Evolutionary conservation across 1,140 invertebrate species (phyloP), one percentile per base, ranked within the genome.

Genomic region (Drosophila willistoni): DNA sequence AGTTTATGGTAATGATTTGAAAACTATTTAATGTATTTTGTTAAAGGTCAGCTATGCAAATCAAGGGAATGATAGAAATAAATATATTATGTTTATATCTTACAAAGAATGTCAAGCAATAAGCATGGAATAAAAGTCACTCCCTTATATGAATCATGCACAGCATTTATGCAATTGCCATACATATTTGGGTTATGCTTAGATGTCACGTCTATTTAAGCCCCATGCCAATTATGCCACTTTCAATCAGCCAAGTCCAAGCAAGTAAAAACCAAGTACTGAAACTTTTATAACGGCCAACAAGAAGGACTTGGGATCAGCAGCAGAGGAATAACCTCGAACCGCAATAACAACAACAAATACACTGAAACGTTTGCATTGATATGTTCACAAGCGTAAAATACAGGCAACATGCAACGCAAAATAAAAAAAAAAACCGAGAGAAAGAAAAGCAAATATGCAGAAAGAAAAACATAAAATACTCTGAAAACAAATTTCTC

Each of bases 341-440:
- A 64, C 66, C 63, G 66, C 68, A 79, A 75, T 71, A 68, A 64
- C 56, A 65, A 64, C 56, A 65, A 13, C 44, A 67, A 61, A 39
- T 13, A 22, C 47, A 44, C 47, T 14, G 12, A 81, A 72, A 65
- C 71, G 75, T 66, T 68, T 69, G 80, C 73, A 84, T 84, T 82
- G 81, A 79, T 83, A 71, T 55, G 68, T 73, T 85, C 77, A 84
- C 75, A 75, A 85, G 82, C 82, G 87, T 87, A 86, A 86, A 22
- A 9, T n/a, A 39, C 2, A 39, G 19, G 44, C 9, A 22, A 51
- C 17, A 51, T 51, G 44, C 55, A 69, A 47, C 68, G 25, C 19
- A 67, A 67, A 56, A 79, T 68, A 77, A 64, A 77, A 68, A 69
- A 25, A 42, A 39, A 57, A 41, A 72, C 29, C 7, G 60, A 55